Percentiles rank a stretch among this genome's conserved stretches.
phyloP scores from a whole-genome alignment of 1,140 invertebrate genomes.

The Ridgeia piscesae region DNA sequence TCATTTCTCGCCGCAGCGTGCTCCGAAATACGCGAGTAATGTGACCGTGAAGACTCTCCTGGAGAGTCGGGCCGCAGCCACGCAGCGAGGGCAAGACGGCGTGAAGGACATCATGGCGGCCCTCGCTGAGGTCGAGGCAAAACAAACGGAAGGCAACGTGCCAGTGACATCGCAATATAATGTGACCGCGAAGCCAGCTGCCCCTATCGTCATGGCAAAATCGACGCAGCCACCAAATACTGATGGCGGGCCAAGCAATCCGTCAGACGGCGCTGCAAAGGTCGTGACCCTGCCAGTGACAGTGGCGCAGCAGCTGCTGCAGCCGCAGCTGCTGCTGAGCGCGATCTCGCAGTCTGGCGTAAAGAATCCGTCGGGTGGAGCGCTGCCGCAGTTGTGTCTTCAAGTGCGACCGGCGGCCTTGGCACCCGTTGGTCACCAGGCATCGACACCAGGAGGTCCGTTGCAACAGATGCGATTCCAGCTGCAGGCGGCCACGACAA shows the following conservation, averaged over 20 bases:
- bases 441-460: not conserved
- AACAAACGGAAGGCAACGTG: not conserved
- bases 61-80: slow-evolving; percentile 34
- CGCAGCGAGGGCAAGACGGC: not conserved
- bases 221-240: not conserved
- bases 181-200: not conserved
- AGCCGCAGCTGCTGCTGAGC: not conserved
- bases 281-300: not conserved
- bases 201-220: not conserved
- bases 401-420: not conserved
- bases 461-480: not conserved
- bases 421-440: not conserved
- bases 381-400: not conserved
- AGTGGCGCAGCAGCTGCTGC: not conserved
- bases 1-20: slow-evolving; percentile 10
- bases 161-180: not conserved
- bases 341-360: not conserved
- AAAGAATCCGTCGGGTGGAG: not conserved
- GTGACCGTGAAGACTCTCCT: slow-evolving; percentile 47
- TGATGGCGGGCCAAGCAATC: not conserved
- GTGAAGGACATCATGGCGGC: not conserved
- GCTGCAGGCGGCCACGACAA: not conserved
- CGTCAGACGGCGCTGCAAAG: not conserved
- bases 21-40: slow-evolving; percentile 42
- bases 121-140: not conserved